phyloP scores from a whole-genome alignment of 2,113 vertebrate species.

The Notothenia rossii region DNA sequence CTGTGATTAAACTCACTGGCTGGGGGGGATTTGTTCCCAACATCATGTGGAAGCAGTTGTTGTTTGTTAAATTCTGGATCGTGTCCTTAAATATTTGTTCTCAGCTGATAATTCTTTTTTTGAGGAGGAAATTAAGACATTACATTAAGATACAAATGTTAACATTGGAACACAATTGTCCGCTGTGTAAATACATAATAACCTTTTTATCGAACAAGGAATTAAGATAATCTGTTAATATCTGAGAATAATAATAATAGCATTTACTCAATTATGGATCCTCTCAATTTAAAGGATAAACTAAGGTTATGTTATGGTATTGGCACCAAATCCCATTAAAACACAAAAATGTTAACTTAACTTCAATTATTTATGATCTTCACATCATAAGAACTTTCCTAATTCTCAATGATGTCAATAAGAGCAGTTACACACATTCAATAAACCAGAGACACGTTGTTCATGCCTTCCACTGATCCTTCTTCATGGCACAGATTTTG shows the following conservation, averaged over 20 bases:
- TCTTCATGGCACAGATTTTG: constrained; percentile 81
- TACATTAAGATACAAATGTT: not conserved
- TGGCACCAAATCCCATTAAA: constrained; percentile 17
- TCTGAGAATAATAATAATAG: not conserved
- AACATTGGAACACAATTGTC: not conserved
- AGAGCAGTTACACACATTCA: constrained; percentile 7
- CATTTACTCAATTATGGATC: not conserved
- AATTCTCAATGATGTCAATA: constrained; percentile 6
- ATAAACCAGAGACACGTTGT: constrained; percentile 15
- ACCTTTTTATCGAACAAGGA: not conserved
- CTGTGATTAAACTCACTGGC: constrained; percentile 60
- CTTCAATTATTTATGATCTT: not conserved
- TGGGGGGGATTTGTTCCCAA: constrained; percentile 34
- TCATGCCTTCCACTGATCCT: constrained; percentile 51
- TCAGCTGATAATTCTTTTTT: constrained; percentile 17
- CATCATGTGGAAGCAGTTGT: constrained; percentile 39
- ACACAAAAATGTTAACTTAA: constrained; percentile 7
- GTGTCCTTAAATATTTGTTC: not conserved
- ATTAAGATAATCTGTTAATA: not conserved
- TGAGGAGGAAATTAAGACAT: constrained; percentile 8
- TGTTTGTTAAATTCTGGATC: constrained; percentile 27
- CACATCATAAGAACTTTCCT: not conserved
- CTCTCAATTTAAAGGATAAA: not conserved
- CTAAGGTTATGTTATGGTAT: not conserved
- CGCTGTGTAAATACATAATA: not conserved